phyloP scores from a whole-genome alignment of 2,797 vertebrate genomes.

The Myripristis murdjan region DNA sequence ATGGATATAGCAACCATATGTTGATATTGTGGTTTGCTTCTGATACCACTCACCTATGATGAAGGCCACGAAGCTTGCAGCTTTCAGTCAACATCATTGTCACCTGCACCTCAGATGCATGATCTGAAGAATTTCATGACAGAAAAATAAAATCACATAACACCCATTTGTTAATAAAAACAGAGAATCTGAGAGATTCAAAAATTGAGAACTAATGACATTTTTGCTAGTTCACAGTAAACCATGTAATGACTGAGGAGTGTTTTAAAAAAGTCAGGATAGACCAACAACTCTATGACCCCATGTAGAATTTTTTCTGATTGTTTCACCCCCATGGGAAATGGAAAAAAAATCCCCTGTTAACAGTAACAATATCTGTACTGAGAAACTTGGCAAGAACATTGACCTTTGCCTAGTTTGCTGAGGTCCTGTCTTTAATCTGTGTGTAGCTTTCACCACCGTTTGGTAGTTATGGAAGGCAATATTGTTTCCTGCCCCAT shows the following conservation, averaged over 20 bases:
- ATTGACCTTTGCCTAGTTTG: slow-evolving; percentile 71
- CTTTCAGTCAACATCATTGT: slow-evolving; percentile 99
- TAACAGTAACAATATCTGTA: slow-evolving; percentile 36
- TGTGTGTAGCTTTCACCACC: slow-evolving; percentile 80
- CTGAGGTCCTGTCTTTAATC: slow-evolving; percentile 80
- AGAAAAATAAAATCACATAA: slow-evolving; percentile 40
- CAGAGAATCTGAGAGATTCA: background rate
- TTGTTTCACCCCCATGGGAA: slow-evolving; percentile 14
- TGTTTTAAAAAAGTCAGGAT: background rate
- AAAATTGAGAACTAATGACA: background rate
- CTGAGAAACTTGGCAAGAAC: slow-evolving; percentile 50
- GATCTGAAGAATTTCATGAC: slow-evolving; percentile 84
- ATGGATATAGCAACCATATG: background rate
- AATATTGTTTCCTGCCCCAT: slow-evolving; percentile 87
- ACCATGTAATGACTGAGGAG: background rate
- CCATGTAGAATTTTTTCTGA: background rate
- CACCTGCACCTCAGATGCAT: slow-evolving; percentile 97
- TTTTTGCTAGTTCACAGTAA: background rate
- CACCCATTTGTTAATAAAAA: slow-evolving; percentile 7
- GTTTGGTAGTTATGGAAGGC: slow-evolving; percentile 85
- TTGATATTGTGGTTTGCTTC: background rate
- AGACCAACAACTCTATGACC: background rate
- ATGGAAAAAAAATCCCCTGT: slow-evolving; percentile 11
- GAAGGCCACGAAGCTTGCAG: slow-evolving; percentile 97
- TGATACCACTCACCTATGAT: slow-evolving; percentile 91